Evolutionary conservation across 2,888 invertebrate genomes (phyloP).

Genomic region (Calliopum simillimum): DNA sequence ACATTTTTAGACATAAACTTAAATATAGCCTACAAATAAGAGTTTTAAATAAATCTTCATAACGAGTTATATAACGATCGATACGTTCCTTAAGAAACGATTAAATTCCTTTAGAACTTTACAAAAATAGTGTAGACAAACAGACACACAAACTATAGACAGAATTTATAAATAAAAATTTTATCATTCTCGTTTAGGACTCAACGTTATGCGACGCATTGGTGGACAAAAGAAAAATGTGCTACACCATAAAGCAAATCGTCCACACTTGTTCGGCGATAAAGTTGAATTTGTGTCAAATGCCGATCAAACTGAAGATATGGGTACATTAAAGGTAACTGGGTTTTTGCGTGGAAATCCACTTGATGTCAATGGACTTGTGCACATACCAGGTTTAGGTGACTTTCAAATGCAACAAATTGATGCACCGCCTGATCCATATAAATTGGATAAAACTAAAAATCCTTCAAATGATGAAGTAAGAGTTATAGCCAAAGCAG

Average conservation of each 20-base stretch:
- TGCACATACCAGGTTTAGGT: constrained; percentile 93
- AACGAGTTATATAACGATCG: not conserved
- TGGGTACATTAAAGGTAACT: constrained; percentile 81
- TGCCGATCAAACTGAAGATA: constrained; percentile 59
- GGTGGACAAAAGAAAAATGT: constrained; percentile 85
- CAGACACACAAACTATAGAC: not conserved
- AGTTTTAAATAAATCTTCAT: not conserved
- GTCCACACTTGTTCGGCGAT: constrained; percentile 89
- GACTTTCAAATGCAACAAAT: constrained; percentile 92
- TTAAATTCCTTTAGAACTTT: not conserved
- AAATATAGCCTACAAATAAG: not conserved
- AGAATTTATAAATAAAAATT: not conserved
- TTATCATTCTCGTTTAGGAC: constrained; percentile 43
- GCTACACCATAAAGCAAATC: constrained; percentile 80
- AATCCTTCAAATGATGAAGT: constrained; percentile 52
- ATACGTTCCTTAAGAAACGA: not conserved
- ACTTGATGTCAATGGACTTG: constrained; percentile 86
- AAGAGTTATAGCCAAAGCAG: constrained; percentile 70
- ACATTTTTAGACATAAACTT: not conserved
- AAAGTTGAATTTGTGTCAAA: constrained; percentile 75
- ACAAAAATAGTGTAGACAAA: too few species aligned
- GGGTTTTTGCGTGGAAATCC: constrained; percentile 89
- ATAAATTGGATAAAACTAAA: constrained; percentile 70
- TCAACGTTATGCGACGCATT: constrained; percentile 80
- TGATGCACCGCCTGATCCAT: constrained; percentile 77